Percentiles rank a stretch among this genome's conserved stretches.
phyloP scores from a whole-genome alignment of 2,797 vertebrate genomes.

The Myotis findleyi region DNA sequence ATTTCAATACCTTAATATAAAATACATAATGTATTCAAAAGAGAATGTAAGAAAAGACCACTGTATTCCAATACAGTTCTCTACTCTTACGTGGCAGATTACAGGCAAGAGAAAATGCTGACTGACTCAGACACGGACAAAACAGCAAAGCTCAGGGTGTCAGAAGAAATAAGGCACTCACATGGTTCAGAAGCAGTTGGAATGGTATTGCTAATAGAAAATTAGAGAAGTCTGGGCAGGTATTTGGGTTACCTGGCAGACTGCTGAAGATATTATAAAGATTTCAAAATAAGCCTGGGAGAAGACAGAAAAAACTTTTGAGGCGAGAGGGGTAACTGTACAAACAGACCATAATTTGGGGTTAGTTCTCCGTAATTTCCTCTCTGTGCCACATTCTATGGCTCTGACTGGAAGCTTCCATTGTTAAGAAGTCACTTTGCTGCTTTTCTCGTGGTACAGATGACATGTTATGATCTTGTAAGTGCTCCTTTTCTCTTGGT shows the following conservation, averaged over 20 bases:
- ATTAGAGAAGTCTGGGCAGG: not conserved
- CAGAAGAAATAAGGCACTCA: not conserved
- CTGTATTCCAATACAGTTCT: not conserved
- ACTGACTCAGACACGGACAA: not conserved
- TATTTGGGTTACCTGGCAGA: not conserved
- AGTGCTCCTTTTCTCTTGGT: too few species aligned
- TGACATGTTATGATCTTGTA: too few species aligned
- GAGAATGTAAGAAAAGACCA: not conserved
- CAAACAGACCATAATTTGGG: too few species aligned
- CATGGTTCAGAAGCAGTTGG: not conserved
- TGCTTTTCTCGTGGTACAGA: too few species aligned
- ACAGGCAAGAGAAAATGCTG: not conserved
- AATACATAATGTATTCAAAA: not conserved
- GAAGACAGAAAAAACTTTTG: not conserved
- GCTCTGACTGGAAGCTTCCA: too few species aligned
- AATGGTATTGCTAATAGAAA: not conserved
- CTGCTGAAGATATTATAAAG: not conserved
- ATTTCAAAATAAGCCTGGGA: not conserved
- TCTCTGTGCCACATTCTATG: too few species aligned
- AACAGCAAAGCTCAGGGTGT: not conserved
- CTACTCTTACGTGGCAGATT: not conserved
- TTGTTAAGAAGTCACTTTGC: too few species aligned
- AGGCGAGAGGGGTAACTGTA: too few species aligned
- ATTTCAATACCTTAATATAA: not conserved
- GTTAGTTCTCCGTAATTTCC: too few species aligned